Evolutionary conservation across 1,140 invertebrate genomes (phyloP).

Genomic region (Drosophila baimaii): DNA sequence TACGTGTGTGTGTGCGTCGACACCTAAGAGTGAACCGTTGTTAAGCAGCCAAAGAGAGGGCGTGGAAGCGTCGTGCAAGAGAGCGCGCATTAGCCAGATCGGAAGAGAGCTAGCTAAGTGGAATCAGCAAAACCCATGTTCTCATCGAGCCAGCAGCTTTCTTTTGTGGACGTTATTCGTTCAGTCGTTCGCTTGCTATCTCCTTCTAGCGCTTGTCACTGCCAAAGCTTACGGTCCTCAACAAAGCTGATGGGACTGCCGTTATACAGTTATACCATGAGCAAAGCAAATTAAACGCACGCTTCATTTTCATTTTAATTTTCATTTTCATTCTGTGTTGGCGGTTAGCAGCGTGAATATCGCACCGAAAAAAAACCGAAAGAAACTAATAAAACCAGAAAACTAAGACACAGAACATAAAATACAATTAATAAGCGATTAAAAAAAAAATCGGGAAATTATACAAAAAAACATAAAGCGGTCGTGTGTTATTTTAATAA

Average conservation of each 20-base stretch:
- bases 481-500: background rate
- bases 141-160: background rate
- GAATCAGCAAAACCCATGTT: background rate
- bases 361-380: background rate
- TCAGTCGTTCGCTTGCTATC: too few relatives aligned
- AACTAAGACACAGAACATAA: background rate
- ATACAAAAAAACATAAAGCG: background rate
- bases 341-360: conserved; percentile 4
- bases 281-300: conserved; percentile 7
- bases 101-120: background rate
- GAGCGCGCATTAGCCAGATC: conserved; percentile 1
- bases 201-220: too few relatives aligned
- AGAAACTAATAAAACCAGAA: background rate
- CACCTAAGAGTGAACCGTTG: too few relatives aligned
- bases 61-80: background rate
- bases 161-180: too few relatives aligned
- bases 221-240: too few relatives aligned
- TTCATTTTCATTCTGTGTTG: conserved; percentile 17
- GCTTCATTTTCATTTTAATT: conserved; percentile 14
- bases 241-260: too few relatives aligned
- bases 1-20: too few relatives aligned
- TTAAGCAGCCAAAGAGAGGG: too few relatives aligned
- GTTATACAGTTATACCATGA: background rate
- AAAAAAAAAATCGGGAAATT: background rate
- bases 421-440: background rate